These are phyloP conservation scores for Magallana gigas DNA, from an alignment of 1,140 invertebrate genomes.

Conservation along the genomic window DNA sequence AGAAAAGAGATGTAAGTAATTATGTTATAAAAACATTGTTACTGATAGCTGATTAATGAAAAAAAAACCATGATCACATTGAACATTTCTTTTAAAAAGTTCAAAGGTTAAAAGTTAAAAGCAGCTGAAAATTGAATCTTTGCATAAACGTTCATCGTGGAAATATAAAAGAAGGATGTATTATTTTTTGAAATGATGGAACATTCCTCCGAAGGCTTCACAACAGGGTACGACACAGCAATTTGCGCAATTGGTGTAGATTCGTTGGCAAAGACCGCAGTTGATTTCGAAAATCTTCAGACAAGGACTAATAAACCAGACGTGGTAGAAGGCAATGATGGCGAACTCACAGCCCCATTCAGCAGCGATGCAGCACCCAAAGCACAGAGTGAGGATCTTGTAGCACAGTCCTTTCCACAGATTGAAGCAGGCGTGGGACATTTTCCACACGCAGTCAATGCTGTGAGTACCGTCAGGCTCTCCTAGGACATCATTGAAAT, in stretches of 20 bases:
- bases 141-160: not conserved
- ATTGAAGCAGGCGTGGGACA: slow-evolving; percentile 14
- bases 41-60: too few species aligned
- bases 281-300: slow-evolving; percentile 80
- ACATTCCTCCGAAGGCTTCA: slow-evolving; percentile 57
- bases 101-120: not conserved
- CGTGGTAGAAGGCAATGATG: slow-evolving; percentile 84
- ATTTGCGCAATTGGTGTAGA: slow-evolving; percentile 81
- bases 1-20: too few species aligned
- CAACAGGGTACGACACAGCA: slow-evolving; percentile 64
- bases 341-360: slow-evolving; percentile 87
- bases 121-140: not conserved
- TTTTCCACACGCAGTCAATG: slow-evolving; percentile 15
- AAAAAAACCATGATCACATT: too few species aligned
- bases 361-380: slow-evolving; percentile 85
- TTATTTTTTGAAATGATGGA: slow-evolving; percentile 22
- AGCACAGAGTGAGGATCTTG: not conserved
- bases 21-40: too few species aligned
- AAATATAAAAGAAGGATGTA: not conserved
- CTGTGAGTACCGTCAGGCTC: slow-evolving; percentile 7
- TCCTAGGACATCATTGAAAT: slow-evolving; percentile 10
- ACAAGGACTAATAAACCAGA: slow-evolving; percentile 76
- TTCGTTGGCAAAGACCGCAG: slow-evolving; percentile 83
- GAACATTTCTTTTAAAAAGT: not conserved
- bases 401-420: not conserved